phyloP scores from a whole-genome alignment of 2,888 invertebrate species.

The Cordilura impudica region DNA sequence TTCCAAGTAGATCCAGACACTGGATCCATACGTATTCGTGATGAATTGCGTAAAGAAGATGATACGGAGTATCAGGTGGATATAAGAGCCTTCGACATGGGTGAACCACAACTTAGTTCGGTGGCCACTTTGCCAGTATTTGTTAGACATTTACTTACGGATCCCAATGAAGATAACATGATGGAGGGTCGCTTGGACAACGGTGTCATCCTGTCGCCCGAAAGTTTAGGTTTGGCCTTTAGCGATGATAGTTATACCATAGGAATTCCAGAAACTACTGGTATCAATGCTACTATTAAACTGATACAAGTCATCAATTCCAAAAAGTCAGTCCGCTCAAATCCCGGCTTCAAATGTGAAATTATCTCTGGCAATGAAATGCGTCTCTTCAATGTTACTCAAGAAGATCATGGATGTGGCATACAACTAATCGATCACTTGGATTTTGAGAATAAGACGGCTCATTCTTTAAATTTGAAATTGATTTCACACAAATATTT shows the following conservation, averaged over 20 bases:
- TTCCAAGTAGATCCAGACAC: slow-evolving; percentile 92
- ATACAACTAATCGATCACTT: slow-evolving; percentile 84
- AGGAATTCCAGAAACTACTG: slow-evolving; percentile 84
- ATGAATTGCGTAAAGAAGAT: slow-evolving; percentile 90
- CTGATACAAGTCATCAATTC: slow-evolving; percentile 77
- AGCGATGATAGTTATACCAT: slow-evolving; percentile 91
- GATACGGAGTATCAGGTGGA: slow-evolving; percentile 94
- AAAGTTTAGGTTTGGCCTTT: slow-evolving; percentile 85
- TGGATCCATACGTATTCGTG: slow-evolving; percentile 88
- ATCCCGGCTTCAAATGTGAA: slow-evolving; percentile 84
- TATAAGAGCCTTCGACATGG: slow-evolving; percentile 91
- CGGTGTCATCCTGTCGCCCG: slow-evolving; percentile 73
- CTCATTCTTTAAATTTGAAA: slow-evolving; percentile 87
- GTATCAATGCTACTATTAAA: slow-evolving; percentile 76
- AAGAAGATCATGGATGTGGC: slow-evolving; percentile 90
- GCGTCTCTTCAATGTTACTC: slow-evolving; percentile 83
- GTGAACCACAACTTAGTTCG: slow-evolving; percentile 89
- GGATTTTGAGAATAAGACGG: slow-evolving; percentile 87
- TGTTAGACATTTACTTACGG: slow-evolving; percentile 88
- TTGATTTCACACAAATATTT: slow-evolving; percentile 89
- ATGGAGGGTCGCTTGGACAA: slow-evolving; percentile 69
- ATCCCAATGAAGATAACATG: slow-evolving; percentile 80
- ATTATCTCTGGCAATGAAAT: slow-evolving; percentile 86
- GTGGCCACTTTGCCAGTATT: slow-evolving; percentile 89
- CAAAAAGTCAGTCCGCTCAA: slow-evolving; percentile 73